phyloP scores from a whole-genome alignment of 2,797 vertebrate species.

The Podarcis lilfordi region DNA sequence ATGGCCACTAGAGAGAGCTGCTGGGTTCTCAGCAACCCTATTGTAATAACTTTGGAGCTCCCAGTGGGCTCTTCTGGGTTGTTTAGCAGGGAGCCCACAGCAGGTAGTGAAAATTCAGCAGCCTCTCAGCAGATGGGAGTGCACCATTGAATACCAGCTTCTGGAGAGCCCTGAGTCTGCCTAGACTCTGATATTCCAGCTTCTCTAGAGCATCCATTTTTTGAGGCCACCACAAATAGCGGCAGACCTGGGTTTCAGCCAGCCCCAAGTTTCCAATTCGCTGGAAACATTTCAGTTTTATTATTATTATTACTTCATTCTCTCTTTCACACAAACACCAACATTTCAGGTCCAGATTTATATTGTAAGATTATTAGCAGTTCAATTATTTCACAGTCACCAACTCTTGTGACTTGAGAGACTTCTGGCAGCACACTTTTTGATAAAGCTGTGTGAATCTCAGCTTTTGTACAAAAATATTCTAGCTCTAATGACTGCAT shows the following conservation, averaged over 20 bases:
- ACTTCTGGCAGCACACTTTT: not conserved
- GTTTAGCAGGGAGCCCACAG: not conserved
- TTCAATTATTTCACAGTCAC: not conserved
- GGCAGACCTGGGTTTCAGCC: not conserved
- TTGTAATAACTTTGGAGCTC: not conserved
- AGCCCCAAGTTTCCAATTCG: not conserved
- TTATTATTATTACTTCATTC: not conserved
- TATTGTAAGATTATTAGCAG: slow-evolving; percentile 2
- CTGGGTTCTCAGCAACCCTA: not conserved
- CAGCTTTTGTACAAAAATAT: slow-evolving; percentile 15
- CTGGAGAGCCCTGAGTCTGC: no score
- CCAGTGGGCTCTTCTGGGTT: not conserved
- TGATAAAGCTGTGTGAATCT: slow-evolving; percentile 13
- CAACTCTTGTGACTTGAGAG: slow-evolving; percentile 7
- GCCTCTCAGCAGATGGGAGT: no score
- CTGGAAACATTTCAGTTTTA: not conserved
- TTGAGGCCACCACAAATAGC: no score
- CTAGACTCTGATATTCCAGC: not conserved
- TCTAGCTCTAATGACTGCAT: not conserved
- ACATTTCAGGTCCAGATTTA: not conserved
- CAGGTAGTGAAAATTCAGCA: not conserved
- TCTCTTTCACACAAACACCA: not conserved
- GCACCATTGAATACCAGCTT: not conserved
- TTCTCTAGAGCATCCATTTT: no score
- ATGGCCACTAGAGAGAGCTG: not conserved